Base-by-base conservation (phyloP, 2,113 vertebrate species). In the Paedocypris sp. region DNA sequence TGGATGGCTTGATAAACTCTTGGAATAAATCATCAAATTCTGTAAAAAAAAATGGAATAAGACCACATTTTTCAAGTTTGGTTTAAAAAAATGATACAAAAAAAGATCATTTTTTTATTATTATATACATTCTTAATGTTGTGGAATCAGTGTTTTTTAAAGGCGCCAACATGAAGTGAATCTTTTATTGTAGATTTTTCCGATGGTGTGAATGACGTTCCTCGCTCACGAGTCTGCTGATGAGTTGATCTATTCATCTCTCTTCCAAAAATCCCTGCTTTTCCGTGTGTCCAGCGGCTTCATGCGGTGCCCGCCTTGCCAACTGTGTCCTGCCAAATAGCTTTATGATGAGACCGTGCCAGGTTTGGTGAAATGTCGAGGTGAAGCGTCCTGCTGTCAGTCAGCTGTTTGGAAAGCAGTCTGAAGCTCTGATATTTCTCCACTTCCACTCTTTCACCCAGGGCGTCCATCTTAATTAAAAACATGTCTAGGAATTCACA, bases 221-320 rank as follows among this genome's bases (percentile, higher is more conserved):
- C 20, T 57, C 15, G 28, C 31, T 8, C 15, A 39, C 42, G 26
- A 41, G 23, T 38, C 4, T n/a, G 15, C 22, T 56, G 25, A 56
- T 56, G 52, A 56, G 52, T 25, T 42, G 35, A 56, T 56, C 25
- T 56, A 16, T 41, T 56, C 15, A 29, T 56, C 15, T 42, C 11
- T 56, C 6, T 7, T 5, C 10, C 25, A 7, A 15, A 57, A 18
- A 32, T 57, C 18, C 25, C 12, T 32, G 16, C 19, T 18, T 57
- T 15, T 57, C 13, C 38, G 20, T 16, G 9, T 15, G 33, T 41
- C 15, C 15, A 38, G 20, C 36, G 33, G 32, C 20, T 9, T n/a
- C 32, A 10, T 53, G 20, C 12, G 16, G 50, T 5, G 25, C 8
- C 36, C 16, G 36, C 29, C 52, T 56, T 4, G 8, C 35, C 10